Conservation (phyloP, 2,888 invertebrate genomes). For the Halocaridina rubra region DNA sequence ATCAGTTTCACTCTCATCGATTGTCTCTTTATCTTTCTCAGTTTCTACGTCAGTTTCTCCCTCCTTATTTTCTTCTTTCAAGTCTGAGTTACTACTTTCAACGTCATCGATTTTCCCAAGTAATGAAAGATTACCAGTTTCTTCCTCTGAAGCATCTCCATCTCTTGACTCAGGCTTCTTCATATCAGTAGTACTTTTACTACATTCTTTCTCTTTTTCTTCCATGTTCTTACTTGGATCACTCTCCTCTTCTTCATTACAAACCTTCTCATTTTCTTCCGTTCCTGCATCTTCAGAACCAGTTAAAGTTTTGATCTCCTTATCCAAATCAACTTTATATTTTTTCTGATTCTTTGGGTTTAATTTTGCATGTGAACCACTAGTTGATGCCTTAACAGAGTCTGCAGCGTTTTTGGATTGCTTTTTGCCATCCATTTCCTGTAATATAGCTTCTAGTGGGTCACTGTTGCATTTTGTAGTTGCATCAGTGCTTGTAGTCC, state of each 20-base stretch:
- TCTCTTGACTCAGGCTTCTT: neutral
- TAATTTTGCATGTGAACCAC: neutral
- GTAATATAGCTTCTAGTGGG: slow-evolving; percentile 29
- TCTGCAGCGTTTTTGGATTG: neutral
- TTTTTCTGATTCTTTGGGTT: slow-evolving; percentile 12
- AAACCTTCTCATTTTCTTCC: neutral
- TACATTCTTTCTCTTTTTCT: neutral
- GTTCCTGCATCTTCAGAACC: neutral
- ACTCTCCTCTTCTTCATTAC: neutral
- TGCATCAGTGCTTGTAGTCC: neutral
- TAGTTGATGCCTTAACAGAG: neutral
- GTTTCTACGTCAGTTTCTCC: neutral
- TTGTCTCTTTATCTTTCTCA: neutral
- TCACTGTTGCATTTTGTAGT: neutral
- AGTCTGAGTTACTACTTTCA: neutral
- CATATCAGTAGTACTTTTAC: neutral
- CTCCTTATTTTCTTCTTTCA: neutral
- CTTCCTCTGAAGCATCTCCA: neutral
- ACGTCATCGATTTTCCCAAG: neutral
- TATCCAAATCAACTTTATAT: slow-evolving; percentile 54
- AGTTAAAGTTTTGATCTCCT: slow-evolving; percentile 40
- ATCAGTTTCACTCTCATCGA: neutral
- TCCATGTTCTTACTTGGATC: neutral
- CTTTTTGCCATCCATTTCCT: slow-evolving; percentile 31
- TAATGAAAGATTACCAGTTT: neutral